phyloP scores from a whole-genome alignment of 2,113 vertebrate species.

The Prolemur simus region DNA sequence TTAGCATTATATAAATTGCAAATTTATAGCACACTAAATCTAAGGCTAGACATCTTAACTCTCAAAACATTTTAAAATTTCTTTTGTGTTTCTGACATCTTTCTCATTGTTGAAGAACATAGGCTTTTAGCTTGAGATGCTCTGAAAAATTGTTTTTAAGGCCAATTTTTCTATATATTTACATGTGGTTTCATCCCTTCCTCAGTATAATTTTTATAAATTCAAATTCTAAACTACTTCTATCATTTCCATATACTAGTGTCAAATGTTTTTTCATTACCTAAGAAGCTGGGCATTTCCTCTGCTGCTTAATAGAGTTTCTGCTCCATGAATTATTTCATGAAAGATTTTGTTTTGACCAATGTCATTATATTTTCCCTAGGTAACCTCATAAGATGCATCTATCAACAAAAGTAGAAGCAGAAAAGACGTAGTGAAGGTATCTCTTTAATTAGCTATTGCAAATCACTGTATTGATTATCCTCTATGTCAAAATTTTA shows the following conservation, averaged over 20 bases:
- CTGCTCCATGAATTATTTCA: conserved; percentile 75
- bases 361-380: conserved; percentile 74
- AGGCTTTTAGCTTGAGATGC: conserved; percentile 14
- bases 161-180: conserved; percentile 26
- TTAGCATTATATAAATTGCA: conserved; percentile 37
- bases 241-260: conserved; percentile 64
- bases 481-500: conserved; percentile 54
- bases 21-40: neutral
- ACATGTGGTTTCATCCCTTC: conserved; percentile 50
- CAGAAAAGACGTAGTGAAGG: conserved; percentile 65
- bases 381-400: conserved; percentile 75
- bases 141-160: conserved; percentile 34
- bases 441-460: conserved; percentile 73
- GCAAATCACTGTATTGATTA: conserved; percentile 56
- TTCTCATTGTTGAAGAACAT: conserved; percentile 27
- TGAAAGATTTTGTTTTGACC: conserved; percentile 72
- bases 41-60: neutral
- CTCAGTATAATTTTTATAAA: conserved; percentile 51
- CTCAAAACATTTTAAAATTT: conserved; percentile 53
- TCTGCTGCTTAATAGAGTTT: conserved; percentile 69
- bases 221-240: conserved; percentile 63
- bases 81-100: conserved; percentile 55
- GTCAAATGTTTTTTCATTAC: conserved; percentile 69
- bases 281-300: conserved; percentile 69
- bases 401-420: conserved; percentile 77